These are phyloP conservation scores for Bombyx mandarina DNA, from an alignment of 1,140 invertebrate genomes.

Conservation along the genomic window DNA sequence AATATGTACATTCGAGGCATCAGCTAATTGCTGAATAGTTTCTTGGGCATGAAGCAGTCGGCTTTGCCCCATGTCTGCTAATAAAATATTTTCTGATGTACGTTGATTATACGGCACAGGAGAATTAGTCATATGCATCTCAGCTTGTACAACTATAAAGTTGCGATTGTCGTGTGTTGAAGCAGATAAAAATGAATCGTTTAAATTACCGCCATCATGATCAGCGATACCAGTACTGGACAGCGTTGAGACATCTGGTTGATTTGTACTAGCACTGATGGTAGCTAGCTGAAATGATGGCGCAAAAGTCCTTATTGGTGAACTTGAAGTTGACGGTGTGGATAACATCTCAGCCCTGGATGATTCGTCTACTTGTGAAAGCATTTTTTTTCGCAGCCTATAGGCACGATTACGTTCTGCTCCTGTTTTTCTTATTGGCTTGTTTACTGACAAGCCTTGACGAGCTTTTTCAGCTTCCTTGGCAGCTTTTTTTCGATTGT, in stretches of 20 bases:
- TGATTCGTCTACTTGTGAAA: conserved; percentile 16
- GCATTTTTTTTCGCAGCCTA: conserved; percentile 21
- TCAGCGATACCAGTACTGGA: neutral
- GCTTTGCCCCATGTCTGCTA: too few species aligned
- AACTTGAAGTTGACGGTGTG: conserved; percentile 13
- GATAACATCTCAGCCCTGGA: conserved; percentile 12
- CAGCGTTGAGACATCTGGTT: conserved; percentile 2
- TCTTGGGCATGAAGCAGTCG: too few species aligned
- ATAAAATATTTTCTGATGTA: too few species aligned
- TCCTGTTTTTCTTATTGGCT: conserved; percentile 15
- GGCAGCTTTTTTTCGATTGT: conserved; percentile 17
- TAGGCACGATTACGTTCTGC: conserved; percentile 21
- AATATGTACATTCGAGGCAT: too few species aligned
- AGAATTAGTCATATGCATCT: conserved; percentile 3
- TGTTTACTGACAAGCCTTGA: conserved; percentile 14
- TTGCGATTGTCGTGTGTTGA: neutral
- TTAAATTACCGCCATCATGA: conserved; percentile 3
- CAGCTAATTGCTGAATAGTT: too few species aligned
- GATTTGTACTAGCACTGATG: conserved; percentile 7
- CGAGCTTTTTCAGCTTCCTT: neutral
- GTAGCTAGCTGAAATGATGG: conserved; percentile 14
- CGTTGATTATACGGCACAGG: neutral
- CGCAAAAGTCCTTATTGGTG: conserved; percentile 13
- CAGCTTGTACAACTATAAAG: conserved; percentile 6
- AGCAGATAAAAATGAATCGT: conserved; percentile 7